Conservation (phyloP, 92 coral and sea anemone species). For the Blastomussa wellsi region DNA sequence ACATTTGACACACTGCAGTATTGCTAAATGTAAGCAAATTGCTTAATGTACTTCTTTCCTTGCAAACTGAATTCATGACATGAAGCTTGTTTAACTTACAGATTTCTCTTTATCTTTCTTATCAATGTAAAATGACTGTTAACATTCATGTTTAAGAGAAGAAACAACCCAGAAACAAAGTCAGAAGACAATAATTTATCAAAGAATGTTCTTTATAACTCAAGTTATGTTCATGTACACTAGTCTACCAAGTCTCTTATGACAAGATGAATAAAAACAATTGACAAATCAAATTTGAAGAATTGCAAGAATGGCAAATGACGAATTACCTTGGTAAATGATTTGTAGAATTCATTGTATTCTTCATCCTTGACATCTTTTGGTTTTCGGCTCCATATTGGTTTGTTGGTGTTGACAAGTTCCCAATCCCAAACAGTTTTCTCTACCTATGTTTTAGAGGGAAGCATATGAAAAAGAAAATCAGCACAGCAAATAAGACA, state of each 20-base stretch:
- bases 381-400: constrained; percentile 97
- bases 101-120: constrained; percentile 49
- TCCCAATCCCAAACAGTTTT: constrained; percentile 99
- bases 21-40: background rate
- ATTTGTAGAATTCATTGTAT: constrained; percentile 94
- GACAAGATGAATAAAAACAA: too few species aligned
- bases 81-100: constrained; percentile 18
- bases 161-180: constrained; percentile 4
- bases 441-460: constrained; percentile 88
- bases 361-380: constrained; percentile 96
- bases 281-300: too few species aligned
- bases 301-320: too few species aligned
- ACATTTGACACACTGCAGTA: too few species aligned
- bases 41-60: background rate
- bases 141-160: background rate
- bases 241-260: background rate
- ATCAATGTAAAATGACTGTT: constrained; percentile 30
- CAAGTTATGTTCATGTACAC: background rate
- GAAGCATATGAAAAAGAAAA: background rate
- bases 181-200: background rate
- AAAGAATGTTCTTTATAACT: background rate
- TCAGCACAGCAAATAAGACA: background rate
- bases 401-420: constrained; percentile 92
- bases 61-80: too few species aligned
- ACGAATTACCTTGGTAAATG: constrained; percentile 89